Percentiles rank a stretch among this genome's conserved stretches.
phyloP scores from a whole-genome alignment of 2,113 vertebrate genomes.

The Malurus alboscapulatus region DNA sequence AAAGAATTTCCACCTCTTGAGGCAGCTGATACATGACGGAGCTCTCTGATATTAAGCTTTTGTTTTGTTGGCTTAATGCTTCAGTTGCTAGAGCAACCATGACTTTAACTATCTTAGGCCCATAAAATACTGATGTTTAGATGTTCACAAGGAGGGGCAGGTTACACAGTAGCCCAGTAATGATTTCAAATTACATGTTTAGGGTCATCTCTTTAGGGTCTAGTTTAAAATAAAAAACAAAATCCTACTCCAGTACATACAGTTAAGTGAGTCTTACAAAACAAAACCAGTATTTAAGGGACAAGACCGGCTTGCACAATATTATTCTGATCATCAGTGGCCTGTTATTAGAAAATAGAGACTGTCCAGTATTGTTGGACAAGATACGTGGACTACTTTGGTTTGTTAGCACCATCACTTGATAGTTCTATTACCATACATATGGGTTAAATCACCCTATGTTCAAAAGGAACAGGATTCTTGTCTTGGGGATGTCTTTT shows the following conservation, averaged over 20 bases:
- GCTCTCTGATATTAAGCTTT: neutral
- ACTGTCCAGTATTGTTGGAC: neutral
- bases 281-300: neutral
- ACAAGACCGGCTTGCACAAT: neutral
- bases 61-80: neutral
- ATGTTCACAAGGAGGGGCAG: neutral
- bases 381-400: neutral
- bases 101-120: neutral
- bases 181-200: neutral
- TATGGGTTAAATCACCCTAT: neutral
- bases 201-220: neutral
- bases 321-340: neutral
- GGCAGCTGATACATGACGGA: neutral
- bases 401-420: neutral
- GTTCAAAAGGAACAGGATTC: neutral
- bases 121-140: neutral
- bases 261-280: neutral
- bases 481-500: too few relatives aligned
- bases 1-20: neutral
- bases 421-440: neutral
- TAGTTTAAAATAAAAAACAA: neutral
- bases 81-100: neutral
- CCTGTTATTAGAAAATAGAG: neutral
- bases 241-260: neutral
- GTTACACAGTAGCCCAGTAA: neutral